Base-by-base conservation (phyloP, 2,888 invertebrate genomes). In the Tenthredo mesomela region DNA sequence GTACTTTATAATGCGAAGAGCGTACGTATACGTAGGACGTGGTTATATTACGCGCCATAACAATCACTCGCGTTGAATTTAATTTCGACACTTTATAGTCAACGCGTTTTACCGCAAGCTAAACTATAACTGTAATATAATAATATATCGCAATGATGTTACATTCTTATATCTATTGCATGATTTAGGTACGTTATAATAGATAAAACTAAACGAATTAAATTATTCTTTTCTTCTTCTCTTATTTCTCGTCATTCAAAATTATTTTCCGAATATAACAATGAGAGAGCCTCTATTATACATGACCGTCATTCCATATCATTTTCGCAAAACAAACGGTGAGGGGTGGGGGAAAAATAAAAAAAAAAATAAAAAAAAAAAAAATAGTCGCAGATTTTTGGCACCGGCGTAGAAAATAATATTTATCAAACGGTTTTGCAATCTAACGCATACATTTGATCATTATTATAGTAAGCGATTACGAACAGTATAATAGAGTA, bases 71-170 rank as follows among this genome's bases (percentile, higher is more conserved):
- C 37, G 40, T 10, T 37, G 25, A 47, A 73, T 40, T 73, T 73
- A 73, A 73, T 73, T 73, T 43, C 73, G 73, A 73, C 73, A 73
- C 40, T 73, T 73, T 73, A 73, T 40, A 73, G 43, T 43, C 73
- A 33, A 18, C 33, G 33, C 29, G 33, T 67, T 67, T 33, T 67
- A 67, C 33, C 67, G 33, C 67, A 33, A 33, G 67, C 33, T 67
- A 33, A 33, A 33, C 33, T 67, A 67, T 67, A 67, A 67, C 67
- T 67, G 67, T 67, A 67, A 67, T 29, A 67, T n/a, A n/a, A n/a
- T n/a, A n/a, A n/a, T 33, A 10, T 54, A n/a, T 54, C n/a, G 54
- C 54, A 54, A 61, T 25, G 12, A 61, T 6, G 67, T 33, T 33
- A 33, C 15, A 67, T 29, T 18, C 4, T 33, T 5, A 15, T 33